Conservation (phyloP, 2,888 invertebrate species). For the Eupithecia abbreviata region DNA sequence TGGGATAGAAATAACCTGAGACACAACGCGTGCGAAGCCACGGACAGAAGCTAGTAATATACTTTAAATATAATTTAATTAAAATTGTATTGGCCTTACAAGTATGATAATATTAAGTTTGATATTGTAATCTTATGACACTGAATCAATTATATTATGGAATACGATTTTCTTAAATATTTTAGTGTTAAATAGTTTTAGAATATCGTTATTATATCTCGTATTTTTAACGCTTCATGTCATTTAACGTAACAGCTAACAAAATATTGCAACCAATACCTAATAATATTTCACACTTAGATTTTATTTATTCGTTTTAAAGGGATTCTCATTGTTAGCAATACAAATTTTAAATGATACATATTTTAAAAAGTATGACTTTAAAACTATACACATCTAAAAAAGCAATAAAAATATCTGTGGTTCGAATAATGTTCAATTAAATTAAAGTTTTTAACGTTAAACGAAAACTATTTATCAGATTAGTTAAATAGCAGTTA, state of each 20-base stretch:
- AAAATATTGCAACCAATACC: neutral
- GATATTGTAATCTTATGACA: slow-evolving; percentile 49
- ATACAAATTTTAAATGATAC: slow-evolving; percentile 21
- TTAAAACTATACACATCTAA: slow-evolving; percentile 21
- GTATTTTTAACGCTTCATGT: slow-evolving; percentile 25
- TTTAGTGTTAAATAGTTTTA: slow-evolving; percentile 40
- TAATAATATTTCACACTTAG: neutral
- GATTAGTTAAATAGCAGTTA: slow-evolving; percentile 10
- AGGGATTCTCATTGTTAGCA: neutral
- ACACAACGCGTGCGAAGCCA: too few species aligned
- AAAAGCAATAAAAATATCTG: slow-evolving; percentile 24
- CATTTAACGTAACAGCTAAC: slow-evolving; percentile 9
- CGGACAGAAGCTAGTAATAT: slow-evolving; percentile 12
- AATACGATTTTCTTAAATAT: slow-evolving; percentile 46
- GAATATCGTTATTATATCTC: slow-evolving; percentile 14
- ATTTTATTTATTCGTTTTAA: neutral
- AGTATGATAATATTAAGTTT: slow-evolving; percentile 33
- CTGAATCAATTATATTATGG: slow-evolving; percentile 54
- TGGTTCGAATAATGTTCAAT: slow-evolving; percentile 20
- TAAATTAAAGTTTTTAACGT: slow-evolving; percentile 16
- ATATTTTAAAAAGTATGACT: slow-evolving; percentile 23
- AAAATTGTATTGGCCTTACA: slow-evolving; percentile 36
- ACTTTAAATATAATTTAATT: slow-evolving; percentile 26
- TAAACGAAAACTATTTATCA: slow-evolving; percentile 23
- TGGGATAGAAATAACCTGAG: too few species aligned